Conservation (phyloP, 2,113 vertebrate genomes). For the Morone saxatilis region DNA sequence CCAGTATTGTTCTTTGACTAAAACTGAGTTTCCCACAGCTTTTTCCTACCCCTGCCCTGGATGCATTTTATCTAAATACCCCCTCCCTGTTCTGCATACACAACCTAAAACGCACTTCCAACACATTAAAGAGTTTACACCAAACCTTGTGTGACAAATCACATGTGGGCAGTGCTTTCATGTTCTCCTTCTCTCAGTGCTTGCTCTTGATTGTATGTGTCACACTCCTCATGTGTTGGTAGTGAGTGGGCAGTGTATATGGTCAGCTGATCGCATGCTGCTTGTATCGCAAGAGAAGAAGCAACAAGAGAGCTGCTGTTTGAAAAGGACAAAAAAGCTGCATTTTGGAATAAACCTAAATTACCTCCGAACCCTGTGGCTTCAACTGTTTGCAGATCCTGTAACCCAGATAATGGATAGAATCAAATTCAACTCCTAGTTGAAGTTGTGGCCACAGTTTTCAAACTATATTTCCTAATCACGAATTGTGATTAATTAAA, state of each 20-base stretch:
- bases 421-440: neutral
- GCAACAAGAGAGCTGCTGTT: slow-evolving; percentile 41
- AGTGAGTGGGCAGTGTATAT: slow-evolving; percentile 44
- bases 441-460: slow-evolving; percentile 67
- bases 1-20: slow-evolving; percentile 25
- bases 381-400: slow-evolving; percentile 41
- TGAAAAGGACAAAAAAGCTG: slow-evolving; percentile 35
- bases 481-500: neutral
- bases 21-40: slow-evolving; percentile 34
- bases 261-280: slow-evolving; percentile 67
- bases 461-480: slow-evolving; percentile 19
- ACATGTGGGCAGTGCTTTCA: slow-evolving; percentile 2
- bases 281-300: slow-evolving; percentile 62
- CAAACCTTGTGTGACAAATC: slow-evolving; percentile 4
- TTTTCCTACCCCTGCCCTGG: slow-evolving; percentile 49
- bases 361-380: slow-evolving; percentile 58
- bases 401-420: neutral
- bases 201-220: slow-evolving; percentile 20
- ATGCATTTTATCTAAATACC: slow-evolving; percentile 56
- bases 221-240: slow-evolving; percentile 59
- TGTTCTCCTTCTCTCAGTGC: neutral
- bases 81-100: slow-evolving; percentile 43
- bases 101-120: slow-evolving; percentile 62
- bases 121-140: slow-evolving; percentile 55
- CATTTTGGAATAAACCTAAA: slow-evolving; percentile 21